Base-by-base conservation (phyloP, 2,797 vertebrate genomes). In the Syngnathus rostellatus region DNA sequence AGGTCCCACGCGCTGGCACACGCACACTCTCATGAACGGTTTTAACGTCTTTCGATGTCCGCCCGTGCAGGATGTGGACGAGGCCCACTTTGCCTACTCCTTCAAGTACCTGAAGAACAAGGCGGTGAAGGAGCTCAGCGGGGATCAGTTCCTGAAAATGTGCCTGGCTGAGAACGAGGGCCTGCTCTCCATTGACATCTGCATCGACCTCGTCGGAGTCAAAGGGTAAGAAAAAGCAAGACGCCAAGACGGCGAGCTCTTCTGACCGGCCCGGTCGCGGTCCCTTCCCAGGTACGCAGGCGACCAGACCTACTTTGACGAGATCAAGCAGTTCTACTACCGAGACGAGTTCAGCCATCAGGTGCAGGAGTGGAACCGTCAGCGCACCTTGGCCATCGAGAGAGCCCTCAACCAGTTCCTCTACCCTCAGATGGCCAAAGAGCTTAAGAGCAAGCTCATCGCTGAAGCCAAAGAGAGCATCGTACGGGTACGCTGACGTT, bases 321-420 rank as follows among this genome's bases (percentile, higher is more conserved):
- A 99, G 82, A 99, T 99, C 84, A 99, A 99, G 72, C 97, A 99
- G 81, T 99, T 99, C 85, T 99, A 99, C 85, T 99, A 99, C 82
- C 93, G 97, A 65, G 97, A 99, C 31, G 97, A 99, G 87, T 99
- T 99, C 92, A 99, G 97, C 81, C 97, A 99, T 88, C 97, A 99
- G 78, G 97, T 99, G 70, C 97, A 99, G 72, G 97, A 99, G 82
- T 99, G 97, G 97, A 99, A 99, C 81, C 91, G 95, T 46, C 97
- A 99, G 86, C 92, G 97, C 68, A 98, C 93, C 0, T 86, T 98
- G 87, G 97, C 97, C 82, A 98, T 99, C 0, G 97, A 98, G 77
- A 84, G 94, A 45, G 71, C 95, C 8, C 92, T 99, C 75, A 95
- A 90, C 79, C 96, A 98, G 73, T 99, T 98, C 87, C 93, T 99